Percentiles rank a stretch among this genome's conserved stretches.
phyloP scores from a whole-genome alignment of 1,140 invertebrate genomes.

The Dysdera silvatica region DNA sequence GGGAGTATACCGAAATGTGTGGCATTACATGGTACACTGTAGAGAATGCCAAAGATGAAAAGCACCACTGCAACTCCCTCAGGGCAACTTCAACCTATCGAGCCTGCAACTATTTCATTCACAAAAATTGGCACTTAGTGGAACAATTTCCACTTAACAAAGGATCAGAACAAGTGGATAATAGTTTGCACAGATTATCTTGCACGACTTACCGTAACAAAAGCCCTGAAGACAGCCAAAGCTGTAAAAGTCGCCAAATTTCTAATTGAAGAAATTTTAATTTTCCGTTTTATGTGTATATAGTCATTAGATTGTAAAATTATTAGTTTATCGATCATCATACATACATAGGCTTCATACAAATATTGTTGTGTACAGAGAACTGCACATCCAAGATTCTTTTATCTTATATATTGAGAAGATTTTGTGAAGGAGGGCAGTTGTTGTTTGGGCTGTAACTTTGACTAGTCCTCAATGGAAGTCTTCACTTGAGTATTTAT shows the following conservation, averaged over 20 bases:
- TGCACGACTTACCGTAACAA: background rate
- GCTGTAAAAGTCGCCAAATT: background rate
- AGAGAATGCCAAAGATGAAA: constrained; percentile 5
- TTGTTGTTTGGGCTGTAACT: no score
- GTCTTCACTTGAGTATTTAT: no score
- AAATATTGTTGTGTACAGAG: no score
- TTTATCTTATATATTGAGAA: no score
- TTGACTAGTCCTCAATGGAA: no score
- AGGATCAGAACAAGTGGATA: background rate
- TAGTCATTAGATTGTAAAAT: no score
- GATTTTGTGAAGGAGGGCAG: no score
- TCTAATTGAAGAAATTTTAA: no score
- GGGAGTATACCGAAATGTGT: background rate
- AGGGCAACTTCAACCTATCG: background rate
- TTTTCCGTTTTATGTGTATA: no score
- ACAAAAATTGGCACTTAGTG: background rate
- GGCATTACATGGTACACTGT: background rate
- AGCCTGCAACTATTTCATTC: background rate
- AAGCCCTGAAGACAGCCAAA: background rate
- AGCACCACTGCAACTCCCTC: background rate
- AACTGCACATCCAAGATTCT: no score
- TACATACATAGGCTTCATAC: no score
- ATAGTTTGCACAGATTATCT: background rate
- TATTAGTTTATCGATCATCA: no score
- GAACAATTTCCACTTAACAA: constrained; percentile 4